A percentile compares a stretch with the other conserved stretches of the same genome.
These are phyloP conservation scores for Phodopus roborovskii DNA, from an alignment of 2,113 vertebrate species.

Conservation along the genomic window DNA sequence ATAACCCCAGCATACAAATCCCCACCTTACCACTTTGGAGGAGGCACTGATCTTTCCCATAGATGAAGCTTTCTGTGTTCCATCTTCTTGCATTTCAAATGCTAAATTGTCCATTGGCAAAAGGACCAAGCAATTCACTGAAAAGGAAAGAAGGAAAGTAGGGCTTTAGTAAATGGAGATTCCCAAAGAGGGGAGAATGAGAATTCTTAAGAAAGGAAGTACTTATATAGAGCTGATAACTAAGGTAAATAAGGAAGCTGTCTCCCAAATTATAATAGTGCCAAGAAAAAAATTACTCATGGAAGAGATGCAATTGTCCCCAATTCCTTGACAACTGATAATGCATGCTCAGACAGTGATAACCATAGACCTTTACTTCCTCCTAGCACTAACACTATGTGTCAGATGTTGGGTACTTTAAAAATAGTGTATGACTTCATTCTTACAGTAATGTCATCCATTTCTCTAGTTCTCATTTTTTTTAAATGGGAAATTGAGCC, in stretches of 20 bases:
- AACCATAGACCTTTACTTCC: neutral
- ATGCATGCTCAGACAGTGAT: neutral
- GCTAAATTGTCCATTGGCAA: constrained; percentile 82
- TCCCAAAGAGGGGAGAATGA: neutral
- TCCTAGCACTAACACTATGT: neutral
- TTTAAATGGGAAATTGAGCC: neutral
- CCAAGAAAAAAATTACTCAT: neutral
- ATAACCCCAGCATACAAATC: neutral
- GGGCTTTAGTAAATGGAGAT: neutral
- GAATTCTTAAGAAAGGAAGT: neutral
- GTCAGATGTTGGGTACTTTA: too few species aligned
- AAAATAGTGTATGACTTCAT: neutral
- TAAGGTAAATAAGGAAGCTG: constrained; percentile 63
- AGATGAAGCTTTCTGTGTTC: neutral
- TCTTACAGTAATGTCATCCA: neutral
- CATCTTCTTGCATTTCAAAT: constrained; percentile 81
- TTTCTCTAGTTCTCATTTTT: neutral
- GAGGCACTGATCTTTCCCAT: neutral
- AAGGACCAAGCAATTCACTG: neutral
- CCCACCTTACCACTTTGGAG: constrained; percentile 49
- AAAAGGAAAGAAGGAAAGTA: neutral
- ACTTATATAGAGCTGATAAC: constrained; percentile 33
- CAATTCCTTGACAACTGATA: neutral
- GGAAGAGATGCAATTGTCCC: neutral
- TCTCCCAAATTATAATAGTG: neutral